Base-by-base conservation (phyloP, 2,113 vertebrate species). In the Larimichthys crocea region DNA sequence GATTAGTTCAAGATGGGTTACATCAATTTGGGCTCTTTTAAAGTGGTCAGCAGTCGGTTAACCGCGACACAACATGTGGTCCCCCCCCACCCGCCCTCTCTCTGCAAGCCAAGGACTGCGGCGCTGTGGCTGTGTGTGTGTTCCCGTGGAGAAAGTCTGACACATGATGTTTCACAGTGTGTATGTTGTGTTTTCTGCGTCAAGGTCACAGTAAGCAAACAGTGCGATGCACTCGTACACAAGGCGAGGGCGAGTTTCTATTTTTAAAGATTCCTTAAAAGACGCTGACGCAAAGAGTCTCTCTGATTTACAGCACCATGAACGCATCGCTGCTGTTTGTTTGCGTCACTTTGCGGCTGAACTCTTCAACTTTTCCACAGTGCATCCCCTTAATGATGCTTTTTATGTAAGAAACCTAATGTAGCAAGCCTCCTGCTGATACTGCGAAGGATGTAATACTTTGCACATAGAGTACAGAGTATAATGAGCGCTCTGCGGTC, bases 1-100 rank as follows among this genome's bases (percentile, higher is more conserved):
- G 68, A 93, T 92, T 91, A 89, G 83, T 88, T 92, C 89, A 92
- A 94, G 90, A 94, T 94, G 92, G 83, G 80, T 89, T 76, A 74
- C 68, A 65, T 75, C 76, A 66, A 82, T 90, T 90, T 81, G 55
- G 68, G 71, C 71, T 69, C 82, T 57, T 92, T 84, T 89, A 64
- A 93, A 86, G 91, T 86, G 87, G 90, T 71, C 46, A 55, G 79
- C 35, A 26, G 35, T 88, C 17, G 91, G 92, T 91, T 91, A 91
- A 90, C 90, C 90, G 53, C 91, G 71, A 74, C 83, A 84, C 83
- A 91, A 90, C 87, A 86, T 92, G 88, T 89, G 91, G 88, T 70
- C 46, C 60, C 29, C 77, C 72, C 65, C 26, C 55, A 6, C 3
- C 15, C 14, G 3, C 15, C 0, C 48, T 16, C 44, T 16, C 17